phyloP scores from a whole-genome alignment of 2,113 vertebrate species.

The Chaetodon auriga region DNA sequence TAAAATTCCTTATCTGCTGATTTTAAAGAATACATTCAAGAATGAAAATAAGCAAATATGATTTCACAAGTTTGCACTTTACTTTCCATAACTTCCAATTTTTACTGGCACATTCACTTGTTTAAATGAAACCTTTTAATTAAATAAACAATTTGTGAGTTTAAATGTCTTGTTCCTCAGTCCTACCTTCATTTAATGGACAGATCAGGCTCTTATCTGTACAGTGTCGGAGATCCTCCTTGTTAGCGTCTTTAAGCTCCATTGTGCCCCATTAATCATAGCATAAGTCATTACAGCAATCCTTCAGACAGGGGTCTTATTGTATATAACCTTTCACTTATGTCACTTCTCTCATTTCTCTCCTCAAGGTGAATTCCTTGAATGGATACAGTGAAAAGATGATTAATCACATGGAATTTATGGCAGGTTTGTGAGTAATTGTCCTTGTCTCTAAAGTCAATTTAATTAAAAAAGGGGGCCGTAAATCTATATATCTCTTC shows the following conservation, averaged over 20 bases:
- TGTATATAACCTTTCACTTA: constrained; percentile 47
- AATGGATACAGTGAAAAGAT: constrained; percentile 37
- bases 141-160: background rate
- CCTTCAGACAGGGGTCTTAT: constrained; percentile 36
- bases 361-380: constrained; percentile 64
- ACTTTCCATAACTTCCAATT: background rate
- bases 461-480: constrained; percentile 39
- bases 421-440: constrained; percentile 51
- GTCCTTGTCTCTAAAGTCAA: constrained; percentile 27
- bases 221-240: background rate
- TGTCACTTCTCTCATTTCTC: constrained; percentile 51
- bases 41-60: background rate
- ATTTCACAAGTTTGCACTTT: background rate
- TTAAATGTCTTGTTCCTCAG: background rate
- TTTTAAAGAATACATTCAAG: too few relatives aligned
- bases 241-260: constrained; percentile 25
- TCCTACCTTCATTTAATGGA: background rate
- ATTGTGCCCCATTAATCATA: constrained; percentile 56
- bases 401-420: constrained; percentile 60
- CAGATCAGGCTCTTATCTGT: background rate
- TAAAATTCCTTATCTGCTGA: background rate
- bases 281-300: constrained; percentile 31
- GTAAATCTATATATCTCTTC: constrained; percentile 20
- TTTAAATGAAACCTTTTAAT: background rate
- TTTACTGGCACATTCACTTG: background rate